A percentile compares a stretch with the other conserved stretches of the same genome.
These are phyloP conservation scores for Holothuria leucospilota DNA, from an alignment of 53 echinoderm and acorn worm genomes.

Conservation along the genomic window DNA sequence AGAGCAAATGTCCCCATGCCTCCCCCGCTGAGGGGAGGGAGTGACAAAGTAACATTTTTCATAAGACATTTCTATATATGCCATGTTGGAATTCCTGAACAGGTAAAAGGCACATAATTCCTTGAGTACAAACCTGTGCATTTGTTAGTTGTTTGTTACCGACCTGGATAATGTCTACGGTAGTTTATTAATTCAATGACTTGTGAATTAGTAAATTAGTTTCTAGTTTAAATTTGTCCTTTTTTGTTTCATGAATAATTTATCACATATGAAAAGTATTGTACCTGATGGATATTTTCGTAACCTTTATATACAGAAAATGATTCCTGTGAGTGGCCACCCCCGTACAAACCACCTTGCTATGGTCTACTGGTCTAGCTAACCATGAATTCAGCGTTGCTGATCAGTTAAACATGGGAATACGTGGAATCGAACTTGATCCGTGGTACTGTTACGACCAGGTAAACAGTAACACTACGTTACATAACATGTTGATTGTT, in stretches of 20 bases:
- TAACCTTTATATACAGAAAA: constrained; percentile 27
- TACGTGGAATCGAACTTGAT: constrained; percentile 70
- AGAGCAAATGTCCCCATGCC: too few species aligned
- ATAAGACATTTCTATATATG: too few species aligned
- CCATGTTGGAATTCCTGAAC: too few species aligned
- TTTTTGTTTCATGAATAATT: not conserved
- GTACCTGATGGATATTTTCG: not conserved
- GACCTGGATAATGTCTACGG: too few species aligned
- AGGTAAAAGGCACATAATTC: too few species aligned
- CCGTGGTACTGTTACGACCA: constrained; percentile 70
- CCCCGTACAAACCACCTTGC: constrained; percentile 64
- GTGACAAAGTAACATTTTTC: too few species aligned
- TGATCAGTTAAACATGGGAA: constrained; percentile 74
- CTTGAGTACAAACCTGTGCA: too few species aligned
- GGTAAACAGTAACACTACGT: constrained; percentile 8
- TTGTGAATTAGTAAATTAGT: too few species aligned
- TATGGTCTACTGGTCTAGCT: constrained; percentile 50
- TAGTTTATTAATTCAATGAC: too few species aligned
- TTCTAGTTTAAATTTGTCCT: not conserved
- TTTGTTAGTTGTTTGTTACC: too few species aligned
- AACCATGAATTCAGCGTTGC: constrained; percentile 77
- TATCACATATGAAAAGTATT: not conserved
- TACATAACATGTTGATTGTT: too few species aligned
- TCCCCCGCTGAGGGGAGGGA: too few species aligned
- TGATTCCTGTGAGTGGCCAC: constrained; percentile 74